Evolutionary conservation across 2,888 invertebrate species (phyloP).

Genomic region (Salticus scenicus): DNA sequence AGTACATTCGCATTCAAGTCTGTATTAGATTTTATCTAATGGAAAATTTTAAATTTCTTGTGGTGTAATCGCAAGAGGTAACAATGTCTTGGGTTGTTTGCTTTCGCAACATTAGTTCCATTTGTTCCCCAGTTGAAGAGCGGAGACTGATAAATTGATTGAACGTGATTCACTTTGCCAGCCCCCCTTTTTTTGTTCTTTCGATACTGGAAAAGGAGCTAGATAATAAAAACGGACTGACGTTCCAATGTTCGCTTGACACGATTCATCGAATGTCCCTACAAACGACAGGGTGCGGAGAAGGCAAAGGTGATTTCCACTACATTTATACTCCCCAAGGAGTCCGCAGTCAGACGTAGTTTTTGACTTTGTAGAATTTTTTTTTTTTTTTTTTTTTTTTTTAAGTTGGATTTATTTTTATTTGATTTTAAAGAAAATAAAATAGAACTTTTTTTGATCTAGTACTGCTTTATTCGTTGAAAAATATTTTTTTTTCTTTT

Average conservation of each 20-base stretch:
- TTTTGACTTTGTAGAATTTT: not conserved
- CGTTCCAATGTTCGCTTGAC: not conserved
- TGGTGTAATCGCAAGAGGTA: not conserved
- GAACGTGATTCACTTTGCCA: not conserved
- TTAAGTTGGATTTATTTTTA: no score
- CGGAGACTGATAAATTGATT: not conserved
- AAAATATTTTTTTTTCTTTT: no score
- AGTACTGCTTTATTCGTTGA: no score
- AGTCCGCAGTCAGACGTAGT: not conserved
- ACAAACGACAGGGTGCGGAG: not conserved
- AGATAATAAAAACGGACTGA: not conserved
- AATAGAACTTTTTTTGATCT: no score
- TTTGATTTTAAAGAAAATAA: no score
- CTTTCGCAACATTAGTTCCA: not conserved
- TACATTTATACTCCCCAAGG: not conserved
- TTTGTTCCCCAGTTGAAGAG: not conserved
- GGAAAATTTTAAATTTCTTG: no score
- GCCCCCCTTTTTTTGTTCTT: not conserved
- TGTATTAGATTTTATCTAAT: no score
- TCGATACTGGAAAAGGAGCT: not conserved
- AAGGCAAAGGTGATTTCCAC: not conserved
- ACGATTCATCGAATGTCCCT: slow-evolving; percentile 2
- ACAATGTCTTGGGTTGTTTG: not conserved
- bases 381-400: not conserved
- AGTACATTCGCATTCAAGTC: no score